Percentiles rank a stretch among this genome's conserved stretches.
These are phyloP conservation scores for Parazoanthus atlanticus DNA, from an alignment of 92 coral and sea anemone species.

Conservation along the genomic window DNA sequence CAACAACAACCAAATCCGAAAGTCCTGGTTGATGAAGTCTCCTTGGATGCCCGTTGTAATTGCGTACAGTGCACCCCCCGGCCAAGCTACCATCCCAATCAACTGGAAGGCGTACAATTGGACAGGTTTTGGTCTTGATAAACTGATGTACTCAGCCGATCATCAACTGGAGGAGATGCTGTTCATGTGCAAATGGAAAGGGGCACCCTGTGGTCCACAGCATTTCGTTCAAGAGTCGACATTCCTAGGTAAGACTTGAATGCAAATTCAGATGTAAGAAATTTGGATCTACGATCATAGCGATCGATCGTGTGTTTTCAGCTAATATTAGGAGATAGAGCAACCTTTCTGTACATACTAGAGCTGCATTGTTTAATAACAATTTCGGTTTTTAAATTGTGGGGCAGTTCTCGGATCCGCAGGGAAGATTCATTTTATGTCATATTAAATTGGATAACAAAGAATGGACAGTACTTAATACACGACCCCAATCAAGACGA, in stretches of 20 bases:
- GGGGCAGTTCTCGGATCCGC: too few species aligned
- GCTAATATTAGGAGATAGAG: too few species aligned
- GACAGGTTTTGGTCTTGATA: slow-evolving; percentile 32
- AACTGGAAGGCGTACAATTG: slow-evolving; percentile 29
- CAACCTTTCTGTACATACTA: too few species aligned
- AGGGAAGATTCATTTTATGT: too few species aligned
- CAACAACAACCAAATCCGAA: slow-evolving; percentile 40
- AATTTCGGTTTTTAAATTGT: too few species aligned
- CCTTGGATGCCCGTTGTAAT: slow-evolving; percentile 29
- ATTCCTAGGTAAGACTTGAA: neutral
- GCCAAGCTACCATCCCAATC: slow-evolving; percentile 17
- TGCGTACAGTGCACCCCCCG: slow-evolving; percentile 30
- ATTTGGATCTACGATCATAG: too few species aligned
- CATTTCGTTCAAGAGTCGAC: slow-evolving; percentile 31
- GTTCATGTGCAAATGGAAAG: slow-evolving; percentile 25
- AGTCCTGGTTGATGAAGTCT: slow-evolving; percentile 33
- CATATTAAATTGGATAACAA: too few species aligned
- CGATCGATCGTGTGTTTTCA: too few species aligned
- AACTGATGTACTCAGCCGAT: slow-evolving; percentile 21
- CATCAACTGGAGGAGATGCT: slow-evolving; percentile 24
- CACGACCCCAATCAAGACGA: too few species aligned
- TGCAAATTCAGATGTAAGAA: too few species aligned
- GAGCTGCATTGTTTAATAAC: too few species aligned
- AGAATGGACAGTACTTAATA: too few species aligned
- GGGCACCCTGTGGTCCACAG: slow-evolving; percentile 1